phyloP scores from a whole-genome alignment of 2,113 vertebrate genomes.

The Oriolus oriolus region DNA sequence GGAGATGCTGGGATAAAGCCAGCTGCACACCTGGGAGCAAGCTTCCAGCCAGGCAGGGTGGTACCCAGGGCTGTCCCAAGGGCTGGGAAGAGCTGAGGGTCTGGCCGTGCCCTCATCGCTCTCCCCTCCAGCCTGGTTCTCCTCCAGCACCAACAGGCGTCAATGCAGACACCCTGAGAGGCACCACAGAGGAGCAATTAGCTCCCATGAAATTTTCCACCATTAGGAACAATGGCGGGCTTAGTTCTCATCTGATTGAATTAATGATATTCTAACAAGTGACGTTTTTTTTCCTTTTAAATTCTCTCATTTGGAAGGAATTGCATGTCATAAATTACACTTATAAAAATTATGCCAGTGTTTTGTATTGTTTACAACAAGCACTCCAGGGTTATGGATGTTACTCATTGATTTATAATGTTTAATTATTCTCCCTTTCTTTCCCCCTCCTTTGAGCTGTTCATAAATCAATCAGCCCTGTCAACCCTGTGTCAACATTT shows the following conservation, averaged over 20 bases:
- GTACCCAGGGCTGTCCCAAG: background rate
- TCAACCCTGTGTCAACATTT: slow-evolving; percentile 67
- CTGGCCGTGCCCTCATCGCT: rapidly evolving
- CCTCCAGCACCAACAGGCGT: background rate
- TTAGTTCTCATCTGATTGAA: background rate
- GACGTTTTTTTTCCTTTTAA: background rate
- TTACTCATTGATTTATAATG: slow-evolving; percentile 57
- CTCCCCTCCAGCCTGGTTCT: background rate
- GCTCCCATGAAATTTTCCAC: background rate
- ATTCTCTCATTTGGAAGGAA: slow-evolving; percentile 65
- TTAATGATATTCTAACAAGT: slow-evolving; percentile 15
- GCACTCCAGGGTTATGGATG: slow-evolving; percentile 38
- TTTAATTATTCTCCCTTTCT: slow-evolving; percentile 21
- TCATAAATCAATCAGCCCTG: slow-evolving; percentile 66
- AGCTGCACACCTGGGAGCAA: background rate
- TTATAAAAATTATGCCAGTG: slow-evolving; percentile 35
- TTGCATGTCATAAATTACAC: slow-evolving; percentile 45
- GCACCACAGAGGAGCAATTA: slow-evolving; percentile 15
- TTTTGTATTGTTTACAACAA: slow-evolving; percentile 44
- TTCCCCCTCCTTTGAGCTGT: background rate
- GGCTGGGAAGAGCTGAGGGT: background rate
- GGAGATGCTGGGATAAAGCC: background rate
- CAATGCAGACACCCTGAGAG: background rate
- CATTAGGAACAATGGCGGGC: slow-evolving; percentile 14
- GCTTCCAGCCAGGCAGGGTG: background rate